These are phyloP conservation scores for Acronicta leporina DNA, from an alignment of 2,888 invertebrate genomes.

Conservation along the genomic window DNA sequence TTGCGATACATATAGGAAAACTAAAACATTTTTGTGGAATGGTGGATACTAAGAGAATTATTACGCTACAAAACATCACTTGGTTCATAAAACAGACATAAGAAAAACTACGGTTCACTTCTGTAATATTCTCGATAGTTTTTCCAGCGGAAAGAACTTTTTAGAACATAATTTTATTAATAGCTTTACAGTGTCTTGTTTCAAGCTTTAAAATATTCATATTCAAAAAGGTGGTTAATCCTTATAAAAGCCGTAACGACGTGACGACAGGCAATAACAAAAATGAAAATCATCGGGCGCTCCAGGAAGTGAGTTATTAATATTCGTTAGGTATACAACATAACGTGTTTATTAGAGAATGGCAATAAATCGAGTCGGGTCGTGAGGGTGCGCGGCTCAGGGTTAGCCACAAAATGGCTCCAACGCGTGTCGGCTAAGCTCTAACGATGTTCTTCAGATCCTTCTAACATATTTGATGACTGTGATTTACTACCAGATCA, in stretches of 20 bases:
- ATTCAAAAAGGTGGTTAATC: conserved; percentile 53
- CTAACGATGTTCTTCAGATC: conserved; percentile 81
- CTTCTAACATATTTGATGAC: conserved; percentile 75
- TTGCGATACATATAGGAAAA: conserved; percentile 74
- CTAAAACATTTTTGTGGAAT: conserved; percentile 67
- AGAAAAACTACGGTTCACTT: conserved; percentile 32
- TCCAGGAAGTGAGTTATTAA: conserved; percentile 80
- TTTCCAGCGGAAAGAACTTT: conserved; percentile 27
- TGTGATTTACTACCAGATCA: conserved; percentile 81
- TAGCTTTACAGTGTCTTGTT: conserved; percentile 13
- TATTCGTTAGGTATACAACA: conserved; percentile 81
- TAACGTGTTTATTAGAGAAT: conserved; percentile 85
- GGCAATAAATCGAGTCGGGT: conserved; percentile 75
- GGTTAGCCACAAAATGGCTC: conserved; percentile 79
- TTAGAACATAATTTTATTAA: conserved; percentile 25
- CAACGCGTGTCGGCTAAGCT: conserved; percentile 81
- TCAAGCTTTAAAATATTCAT: conserved; percentile 46
- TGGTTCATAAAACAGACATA: conserved; percentile 64
- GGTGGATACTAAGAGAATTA: conserved; percentile 60
- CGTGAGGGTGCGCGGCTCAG: conserved; percentile 56
- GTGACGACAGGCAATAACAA: conserved; percentile 74
- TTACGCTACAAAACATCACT: conserved; percentile 64
- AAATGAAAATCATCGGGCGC: conserved; percentile 76
- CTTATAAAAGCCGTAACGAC: conserved; percentile 64
- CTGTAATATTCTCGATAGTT: conserved; percentile 28